These are phyloP conservation scores for Peucedramus taeniatus DNA, from an alignment of 2,113 vertebrate genomes.

Conservation along the genomic window DNA sequence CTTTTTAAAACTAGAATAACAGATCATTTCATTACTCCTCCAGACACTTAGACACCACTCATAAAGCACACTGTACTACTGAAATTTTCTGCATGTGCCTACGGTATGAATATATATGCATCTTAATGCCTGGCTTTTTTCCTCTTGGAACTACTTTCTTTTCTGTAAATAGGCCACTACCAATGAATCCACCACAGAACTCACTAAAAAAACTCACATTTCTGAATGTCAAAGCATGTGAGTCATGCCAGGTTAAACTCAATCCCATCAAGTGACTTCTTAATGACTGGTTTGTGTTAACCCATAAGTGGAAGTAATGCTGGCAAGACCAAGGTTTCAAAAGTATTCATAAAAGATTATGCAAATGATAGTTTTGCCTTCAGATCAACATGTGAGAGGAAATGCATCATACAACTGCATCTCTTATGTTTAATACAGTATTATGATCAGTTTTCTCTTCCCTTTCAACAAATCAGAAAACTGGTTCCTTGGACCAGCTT, in stretches of 20 bases:
- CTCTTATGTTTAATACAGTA: not conserved
- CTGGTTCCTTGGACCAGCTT: not conserved
- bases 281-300: not conserved
- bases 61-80: slow-evolving; percentile 34
- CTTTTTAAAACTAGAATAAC: slow-evolving; percentile 54
- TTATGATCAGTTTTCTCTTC: not conserved
- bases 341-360: not conserved
- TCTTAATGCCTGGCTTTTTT: not conserved
- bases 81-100: slow-evolving; percentile 39
- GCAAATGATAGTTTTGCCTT: not conserved
- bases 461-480: not conserved
- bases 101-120: slow-evolving; percentile 17
- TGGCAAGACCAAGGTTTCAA: not conserved
- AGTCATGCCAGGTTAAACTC: not conserved
- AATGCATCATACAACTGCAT: not conserved
- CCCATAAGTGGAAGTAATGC: not conserved
- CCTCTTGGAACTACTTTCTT: not conserved
- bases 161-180: not conserved
- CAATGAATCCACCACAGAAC: not conserved
- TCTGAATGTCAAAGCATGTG: not conserved
- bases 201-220: not conserved
- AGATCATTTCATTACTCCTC: slow-evolving; percentile 61
- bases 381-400: not conserved
- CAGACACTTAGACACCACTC: slow-evolving; percentile 60
- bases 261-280: not conserved